Base-by-base conservation (phyloP, 2,113 vertebrate genomes). In the Entomyzon cyanotis region DNA sequence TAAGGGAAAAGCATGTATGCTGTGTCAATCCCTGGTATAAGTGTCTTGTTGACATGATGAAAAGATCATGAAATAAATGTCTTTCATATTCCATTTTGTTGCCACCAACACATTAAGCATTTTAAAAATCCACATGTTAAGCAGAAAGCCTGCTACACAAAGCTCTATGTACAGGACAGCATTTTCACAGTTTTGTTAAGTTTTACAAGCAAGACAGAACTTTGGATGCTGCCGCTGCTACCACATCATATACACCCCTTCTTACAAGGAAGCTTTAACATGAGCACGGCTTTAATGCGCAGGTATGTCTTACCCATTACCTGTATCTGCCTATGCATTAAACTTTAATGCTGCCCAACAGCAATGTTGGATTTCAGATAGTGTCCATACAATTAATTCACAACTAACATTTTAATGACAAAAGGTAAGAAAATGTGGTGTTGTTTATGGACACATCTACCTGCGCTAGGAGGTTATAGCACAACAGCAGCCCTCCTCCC, bases 171-270 rank as follows among this genome's bases (percentile, higher is more conserved):
- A 44, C 13, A 63, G 7, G 20, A 37, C 25, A 81, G 28, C 22
- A 58, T 44, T 41, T 84, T 50, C 4, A 1, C 7, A 47, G 12
- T 15, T 60, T 22, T 50, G 33, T 14, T 35, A 60, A 35, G 27
- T 52, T 87, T n/a, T 16, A 76, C 22, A 91, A 47, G 33, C 22
- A 70, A 75, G 27, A 58, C 2, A 5, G 11, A 53, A 62, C 13
- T 63, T 15, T 1, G 22, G 35, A 47, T 41, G 33, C 30, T 74
- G 33, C n/a, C n/a, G n/a, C 16, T 56, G 19, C 19, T 84, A 70
- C 10, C 3, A 0, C 21, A 42, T 13, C 1, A 2, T 24, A 37
- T 5, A 11, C 19, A 69, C 41, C 52, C 8, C 28, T 49, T 22
- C 19, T 39, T n/a, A n/a, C 5, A 50, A 24, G 5, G 12, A 50